Evolutionary conservation across 2,797 vertebrate genomes (phyloP).

Genomic region (Syngnathus acus): DNA sequence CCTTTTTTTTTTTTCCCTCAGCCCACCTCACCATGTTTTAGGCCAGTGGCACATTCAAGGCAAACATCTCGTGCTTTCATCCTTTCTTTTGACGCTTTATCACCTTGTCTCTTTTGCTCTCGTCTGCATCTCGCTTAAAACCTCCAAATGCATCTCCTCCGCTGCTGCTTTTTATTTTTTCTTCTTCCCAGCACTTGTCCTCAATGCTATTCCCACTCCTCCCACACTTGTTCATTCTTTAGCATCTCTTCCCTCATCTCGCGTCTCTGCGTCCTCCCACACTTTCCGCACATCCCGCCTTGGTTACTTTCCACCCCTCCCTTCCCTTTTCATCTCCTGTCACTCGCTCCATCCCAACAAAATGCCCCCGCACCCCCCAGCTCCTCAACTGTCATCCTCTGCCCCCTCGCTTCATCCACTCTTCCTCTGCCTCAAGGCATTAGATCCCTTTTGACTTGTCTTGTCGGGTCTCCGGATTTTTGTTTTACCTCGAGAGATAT

Average conservation of each 20-base stretch:
- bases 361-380: constrained; percentile 27
- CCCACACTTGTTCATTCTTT: constrained; percentile 42
- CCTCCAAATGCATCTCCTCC: constrained; percentile 28
- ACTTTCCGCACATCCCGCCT: constrained; percentile 27
- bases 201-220: constrained; percentile 45
- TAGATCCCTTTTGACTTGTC: constrained; percentile 56
- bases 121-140: constrained; percentile 34
- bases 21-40: constrained; percentile 26
- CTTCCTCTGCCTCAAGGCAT: constrained; percentile 39
- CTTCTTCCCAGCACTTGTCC: constrained; percentile 16
- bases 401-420: constrained; percentile 33
- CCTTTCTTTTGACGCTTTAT: constrained; percentile 52
- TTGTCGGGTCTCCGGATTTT: constrained; percentile 59
- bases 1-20: constrained; percentile 13
- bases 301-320: constrained; percentile 24
- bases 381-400: constrained; percentile 29
- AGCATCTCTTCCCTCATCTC: constrained; percentile 36
- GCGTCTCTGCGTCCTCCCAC: constrained; percentile 39
- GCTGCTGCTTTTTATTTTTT: constrained; percentile 11
- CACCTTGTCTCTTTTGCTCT: constrained; percentile 54
- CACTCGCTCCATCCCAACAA: constrained; percentile 34
- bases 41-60: constrained; percentile 27
- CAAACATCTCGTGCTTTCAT: constrained; percentile 43
- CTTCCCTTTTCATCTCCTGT: constrained; percentile 43
- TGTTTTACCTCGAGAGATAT: constrained; percentile 47